Conservation (phyloP, 1,140 invertebrate genomes). For the Colletes gigas region DNA sequence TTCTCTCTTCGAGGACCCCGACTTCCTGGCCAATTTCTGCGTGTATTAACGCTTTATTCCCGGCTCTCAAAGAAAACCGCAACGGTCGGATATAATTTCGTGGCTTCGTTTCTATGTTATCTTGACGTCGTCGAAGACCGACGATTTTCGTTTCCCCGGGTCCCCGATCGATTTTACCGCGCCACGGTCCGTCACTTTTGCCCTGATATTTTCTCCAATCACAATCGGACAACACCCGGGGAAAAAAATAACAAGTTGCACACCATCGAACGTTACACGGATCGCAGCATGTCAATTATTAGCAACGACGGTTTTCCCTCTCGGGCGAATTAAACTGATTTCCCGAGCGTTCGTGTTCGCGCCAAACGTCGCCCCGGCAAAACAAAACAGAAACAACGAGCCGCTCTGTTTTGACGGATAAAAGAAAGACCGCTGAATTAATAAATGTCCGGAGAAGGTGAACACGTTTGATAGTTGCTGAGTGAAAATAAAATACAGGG, state of each 20-base stretch:
- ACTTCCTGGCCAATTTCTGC: slow-evolving; percentile 42
- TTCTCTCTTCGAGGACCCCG: not conserved
- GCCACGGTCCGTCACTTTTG: too few species aligned
- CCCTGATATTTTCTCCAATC: not conserved
- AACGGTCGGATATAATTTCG: slow-evolving; percentile 46
- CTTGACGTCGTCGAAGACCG: not conserved
- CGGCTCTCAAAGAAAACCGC: slow-evolving; percentile 29
- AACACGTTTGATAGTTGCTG: not conserved
- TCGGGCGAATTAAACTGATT: slow-evolving; percentile 30
- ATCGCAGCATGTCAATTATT: slow-evolving; percentile 43
- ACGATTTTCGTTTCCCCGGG: not conserved
- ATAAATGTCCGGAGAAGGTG: not conserved
- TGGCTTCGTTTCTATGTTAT: slow-evolving; percentile 15
- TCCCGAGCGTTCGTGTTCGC: not conserved
- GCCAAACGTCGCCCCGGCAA: not conserved
- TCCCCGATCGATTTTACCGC: slow-evolving; percentile 17
- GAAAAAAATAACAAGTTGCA: slow-evolving; percentile 34
- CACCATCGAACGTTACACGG: not conserved
- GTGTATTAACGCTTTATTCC: slow-evolving; percentile 53
- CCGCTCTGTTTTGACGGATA: not conserved
- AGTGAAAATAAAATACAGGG: not conserved
- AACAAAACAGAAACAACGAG: not conserved
- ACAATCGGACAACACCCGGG: slow-evolving; percentile 2
- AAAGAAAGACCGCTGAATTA: not conserved
- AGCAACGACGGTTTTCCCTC: slow-evolving; percentile 1